These are phyloP conservation scores for Scaptomyza polygonia DNA, from an alignment of 2,888 invertebrate genomes.

Conservation along the genomic window DNA sequence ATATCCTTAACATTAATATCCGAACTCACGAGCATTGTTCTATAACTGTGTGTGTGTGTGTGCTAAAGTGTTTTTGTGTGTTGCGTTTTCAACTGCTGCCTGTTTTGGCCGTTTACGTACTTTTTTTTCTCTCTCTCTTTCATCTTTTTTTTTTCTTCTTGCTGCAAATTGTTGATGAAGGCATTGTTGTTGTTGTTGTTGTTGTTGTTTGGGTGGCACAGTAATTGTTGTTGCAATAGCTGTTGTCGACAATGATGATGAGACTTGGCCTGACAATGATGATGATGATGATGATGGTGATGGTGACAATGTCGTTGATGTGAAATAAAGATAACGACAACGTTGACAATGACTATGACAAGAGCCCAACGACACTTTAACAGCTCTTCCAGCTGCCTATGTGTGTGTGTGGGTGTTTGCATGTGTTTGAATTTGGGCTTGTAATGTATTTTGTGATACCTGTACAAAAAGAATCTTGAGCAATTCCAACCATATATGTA, in stretches of 20 bases:
- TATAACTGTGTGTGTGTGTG: conserved; percentile 24
- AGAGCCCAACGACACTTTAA: conserved; percentile 77
- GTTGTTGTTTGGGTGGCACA: no score
- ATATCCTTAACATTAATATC: no score
- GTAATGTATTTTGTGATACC: background rate
- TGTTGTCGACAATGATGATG: conserved; percentile 69
- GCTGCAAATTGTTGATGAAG: conserved; percentile 77
- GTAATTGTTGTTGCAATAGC: conserved; percentile 48
- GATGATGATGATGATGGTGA: conserved; percentile 42
- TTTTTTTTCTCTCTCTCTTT: background rate
- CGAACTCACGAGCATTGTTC: no score
- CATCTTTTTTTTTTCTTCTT: conserved; percentile 33
- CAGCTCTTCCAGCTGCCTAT: conserved; percentile 72
- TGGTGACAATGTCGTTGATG: conserved; percentile 77
- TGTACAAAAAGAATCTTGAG: background rate
- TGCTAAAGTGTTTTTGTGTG: conserved; percentile 43
- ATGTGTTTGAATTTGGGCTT: background rate
- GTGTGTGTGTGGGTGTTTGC: background rate
- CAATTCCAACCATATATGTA: background rate
- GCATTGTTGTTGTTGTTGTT: conserved; percentile 56
- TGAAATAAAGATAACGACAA: conserved; percentile 79
- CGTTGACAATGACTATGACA: conserved; percentile 77
- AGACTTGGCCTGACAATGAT: conserved; percentile 27
- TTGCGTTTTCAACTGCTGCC: conserved; percentile 49
- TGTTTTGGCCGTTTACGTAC: conserved; percentile 55